Evolutionary conservation across 1,140 invertebrate genomes (phyloP), one percentile per base, ranked within the genome.

Genomic region (Drosophila albomicans): DNA sequence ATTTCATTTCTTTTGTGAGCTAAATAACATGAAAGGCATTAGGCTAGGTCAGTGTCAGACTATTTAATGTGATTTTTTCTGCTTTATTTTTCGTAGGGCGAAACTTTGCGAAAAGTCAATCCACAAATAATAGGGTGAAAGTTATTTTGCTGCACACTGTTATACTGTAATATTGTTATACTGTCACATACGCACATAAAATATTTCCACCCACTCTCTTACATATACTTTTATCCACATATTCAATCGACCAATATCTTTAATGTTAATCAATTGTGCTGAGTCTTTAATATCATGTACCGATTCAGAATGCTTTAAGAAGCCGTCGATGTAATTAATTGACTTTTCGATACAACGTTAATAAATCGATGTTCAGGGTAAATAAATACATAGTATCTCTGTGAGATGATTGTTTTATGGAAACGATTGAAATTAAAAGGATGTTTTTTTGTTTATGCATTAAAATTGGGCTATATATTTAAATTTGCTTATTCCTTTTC

Each of bases 1-100:
- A 87, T 88, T 88, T 87, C 72, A 79, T 64, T 78, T 74, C 67
- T 67, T 85, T 71, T 70, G 71, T 80, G 68, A 76, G 58, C 65
- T 68, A 65, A 66, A 75, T 74, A 84, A 88, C 84, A 88, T 84
- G 73, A 78, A 82, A 74, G 80, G 64, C 85, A 88, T 87, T 88
- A 74, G 84, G 80, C 65, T 78, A 87, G 82, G 82, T 87, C 82
- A 88, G 84, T 84, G 82, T 71, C 82, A 75, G 84, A 84, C 84
- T 78, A 80, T 80, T 87, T 80, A 74, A 81, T 87, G 63, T 54
- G 63, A 69, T 68, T 75, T 78, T 84, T 80, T 75, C 20, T 54
- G 67, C 67, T 71, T 81, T 82, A 82, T 75, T 82, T 82, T 82
- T 70, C 69, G 65, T 73, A 32, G 82, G 75, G 75, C 65, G 35